phyloP scores from a whole-genome alignment of 2,113 vertebrate species.

The Urocynchramus pylzowi region DNA sequence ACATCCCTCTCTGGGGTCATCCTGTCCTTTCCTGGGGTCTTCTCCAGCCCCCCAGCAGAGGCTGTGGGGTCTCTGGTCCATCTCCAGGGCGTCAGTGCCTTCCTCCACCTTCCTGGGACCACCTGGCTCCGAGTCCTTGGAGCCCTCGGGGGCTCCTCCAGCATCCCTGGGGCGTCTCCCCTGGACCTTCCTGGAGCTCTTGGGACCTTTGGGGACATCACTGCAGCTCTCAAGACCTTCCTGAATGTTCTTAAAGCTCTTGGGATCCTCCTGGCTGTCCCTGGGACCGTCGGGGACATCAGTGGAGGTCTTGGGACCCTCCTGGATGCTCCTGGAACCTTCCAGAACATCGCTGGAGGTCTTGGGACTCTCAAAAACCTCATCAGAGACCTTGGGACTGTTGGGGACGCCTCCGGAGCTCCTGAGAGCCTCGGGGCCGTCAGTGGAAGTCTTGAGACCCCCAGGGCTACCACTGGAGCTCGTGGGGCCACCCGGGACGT shows the following conservation, averaged over 20 bases:
- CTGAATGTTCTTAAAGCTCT: rapidly evolving
- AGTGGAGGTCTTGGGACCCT: not conserved
- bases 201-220: not conserved
- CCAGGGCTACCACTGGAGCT: not conserved
- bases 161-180: not conserved
- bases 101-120: not conserved
- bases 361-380: not conserved
- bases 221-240: not conserved
- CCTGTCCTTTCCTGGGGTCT: rapidly evolving
- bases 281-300: not conserved
- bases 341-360: not conserved
- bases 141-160: not conserved
- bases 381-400: not conserved
- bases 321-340: not conserved
- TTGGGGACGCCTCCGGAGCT: rapidly evolving
- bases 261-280: not conserved
- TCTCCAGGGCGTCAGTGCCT: not conserved
- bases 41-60: not conserved
- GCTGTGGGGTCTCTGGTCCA: not conserved
- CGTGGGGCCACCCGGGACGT: rapidly evolving
- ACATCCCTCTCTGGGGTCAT: rapidly evolving
- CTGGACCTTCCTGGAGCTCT: not conserved
- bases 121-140: not conserved
- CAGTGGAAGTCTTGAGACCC: not conserved
- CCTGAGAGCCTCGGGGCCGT: rapidly evolving